Evolutionary conservation across 1,140 invertebrate species (phyloP), one percentile per base, ranked within the genome.

Genomic region (Drosophila sturtevanti): DNA sequence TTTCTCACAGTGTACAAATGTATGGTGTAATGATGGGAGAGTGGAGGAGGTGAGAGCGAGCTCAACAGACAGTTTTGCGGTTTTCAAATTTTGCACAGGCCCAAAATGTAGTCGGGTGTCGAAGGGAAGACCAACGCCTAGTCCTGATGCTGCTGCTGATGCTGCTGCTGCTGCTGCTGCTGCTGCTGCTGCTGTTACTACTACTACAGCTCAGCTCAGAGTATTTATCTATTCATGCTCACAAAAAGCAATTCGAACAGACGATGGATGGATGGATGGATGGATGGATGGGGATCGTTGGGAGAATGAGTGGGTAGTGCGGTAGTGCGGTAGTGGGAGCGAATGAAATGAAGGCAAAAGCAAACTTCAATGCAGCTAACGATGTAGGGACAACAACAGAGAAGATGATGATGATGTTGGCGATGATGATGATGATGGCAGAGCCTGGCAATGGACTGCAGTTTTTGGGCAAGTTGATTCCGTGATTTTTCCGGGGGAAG

Each of bases 181-280:
- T 24, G 22, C 22, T 24, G 2, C 22, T 24, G 22, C 22, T 44
- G 41, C 41, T 12, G 18, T n/a, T 48, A 16, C 44, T 55, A 18
- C 48, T 11, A 31, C 31, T 71, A 35, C 72, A 71, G 44, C 72
- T 80, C 27, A 48, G 16, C 41, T 48, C 78, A 68, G 71, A 79
- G 77, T 89, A 87, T 87, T 87, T 87, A 87, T 87, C 84, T 87
- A 87, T 87, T 87, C 84, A 87, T 89, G 84, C 84, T 84, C 80
- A 54, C 72, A 84, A 84, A 89, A 87, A 84, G 77, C 79, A 82
- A 89, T 89, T 82, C 84, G 68, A 58, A 77, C 54, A 51, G 58
- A 31, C 56, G 71, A 16, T 27, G 55, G 2, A 51, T 63, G 44
- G 44, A 31, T 16, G 41, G 24, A 55, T 38, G 41, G 51, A n/a